A percentile compares a stretch with the other conserved stretches of the same genome.
These are phyloP conservation scores for Lutjanus argentimaculatus DNA, from an alignment of 2,797 vertebrate genomes.

Conservation along the genomic window DNA sequence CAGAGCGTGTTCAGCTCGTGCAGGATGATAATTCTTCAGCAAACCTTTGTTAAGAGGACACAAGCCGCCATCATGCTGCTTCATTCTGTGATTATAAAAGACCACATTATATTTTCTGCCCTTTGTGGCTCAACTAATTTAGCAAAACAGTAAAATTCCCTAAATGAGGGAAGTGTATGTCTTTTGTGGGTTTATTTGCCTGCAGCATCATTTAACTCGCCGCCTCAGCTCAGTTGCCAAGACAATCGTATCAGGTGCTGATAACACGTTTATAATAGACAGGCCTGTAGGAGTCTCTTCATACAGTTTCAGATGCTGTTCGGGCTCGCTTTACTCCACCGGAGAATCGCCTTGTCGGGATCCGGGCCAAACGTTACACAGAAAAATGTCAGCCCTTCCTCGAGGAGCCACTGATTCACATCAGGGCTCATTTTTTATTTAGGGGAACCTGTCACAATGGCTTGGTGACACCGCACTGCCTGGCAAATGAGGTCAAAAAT, in stretches of 20 bases:
- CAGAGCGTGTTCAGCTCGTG: not conserved
- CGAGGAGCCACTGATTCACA: constrained; percentile 16
- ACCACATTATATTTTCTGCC: not conserved
- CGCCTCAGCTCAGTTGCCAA: constrained; percentile 16
- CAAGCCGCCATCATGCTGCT: not conserved
- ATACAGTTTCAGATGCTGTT: constrained; percentile 1
- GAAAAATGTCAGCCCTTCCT: constrained; percentile 42
- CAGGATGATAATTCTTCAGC: constrained; percentile 8
- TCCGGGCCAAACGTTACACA: constrained; percentile 23
- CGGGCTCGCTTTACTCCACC: not conserved
- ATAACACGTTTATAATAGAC: constrained; percentile 39
- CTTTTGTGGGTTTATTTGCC: constrained; percentile 12
- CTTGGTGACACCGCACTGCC: constrained; percentile 28
- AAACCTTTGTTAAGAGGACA: constrained; percentile 11
- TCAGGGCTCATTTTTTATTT: constrained; percentile 65
- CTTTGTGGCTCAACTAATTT: constrained; percentile 17
- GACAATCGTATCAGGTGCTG: constrained; percentile 38
- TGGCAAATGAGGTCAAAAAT: constrained; percentile 44
- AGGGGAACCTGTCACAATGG: constrained; percentile 24
- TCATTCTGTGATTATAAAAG: not conserved
- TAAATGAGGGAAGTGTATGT: constrained; percentile 6
- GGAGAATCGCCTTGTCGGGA: constrained; percentile 19
- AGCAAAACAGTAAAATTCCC: not conserved
- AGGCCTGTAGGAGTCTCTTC: constrained; percentile 35
- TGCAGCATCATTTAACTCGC: constrained; percentile 16